These are phyloP conservation scores for Hydriomena furcata DNA, from an alignment of 2,888 invertebrate species.

Conservation along the genomic window DNA sequence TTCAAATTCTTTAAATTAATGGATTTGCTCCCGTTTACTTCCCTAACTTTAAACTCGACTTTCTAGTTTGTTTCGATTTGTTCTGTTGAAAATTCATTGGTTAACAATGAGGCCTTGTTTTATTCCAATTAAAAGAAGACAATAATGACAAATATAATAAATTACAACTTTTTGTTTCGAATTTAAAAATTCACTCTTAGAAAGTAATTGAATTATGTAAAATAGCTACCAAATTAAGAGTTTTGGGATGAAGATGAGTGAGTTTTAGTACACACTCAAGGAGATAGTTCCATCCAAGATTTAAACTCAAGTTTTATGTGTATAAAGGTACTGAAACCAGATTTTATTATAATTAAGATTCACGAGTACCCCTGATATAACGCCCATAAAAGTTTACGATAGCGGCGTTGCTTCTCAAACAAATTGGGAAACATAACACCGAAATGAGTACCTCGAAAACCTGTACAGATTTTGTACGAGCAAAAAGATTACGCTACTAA, in stretches of 20 bases:
- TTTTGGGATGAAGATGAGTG: constrained; percentile 25
- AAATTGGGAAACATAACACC: constrained; percentile 41
- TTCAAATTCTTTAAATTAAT: constrained; percentile 76
- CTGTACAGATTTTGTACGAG: constrained; percentile 34
- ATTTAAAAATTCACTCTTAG: constrained; percentile 2
- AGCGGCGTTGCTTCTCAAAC: constrained; percentile 37
- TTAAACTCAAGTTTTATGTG: constrained; percentile 41
- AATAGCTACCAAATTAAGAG: constrained; percentile 26
- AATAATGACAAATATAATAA: constrained; percentile 20
- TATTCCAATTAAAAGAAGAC: constrained; percentile 20
- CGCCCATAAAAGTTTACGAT: constrained; percentile 43
- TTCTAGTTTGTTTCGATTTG: constrained; percentile 76
- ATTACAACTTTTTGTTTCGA: constrained; percentile 11
- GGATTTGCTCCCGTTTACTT: constrained; percentile 58
- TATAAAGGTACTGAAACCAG: constrained; percentile 41
- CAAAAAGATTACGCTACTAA: constrained; percentile 26
- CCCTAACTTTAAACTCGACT: constrained; percentile 68
- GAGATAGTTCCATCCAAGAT: constrained; percentile 37
- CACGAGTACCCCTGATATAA: constrained; percentile 42
- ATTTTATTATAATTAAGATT: constrained; percentile 45
- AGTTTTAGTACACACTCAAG: constrained; percentile 35
- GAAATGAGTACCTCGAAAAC: constrained; percentile 36
- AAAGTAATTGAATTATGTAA: constrained; percentile 18
- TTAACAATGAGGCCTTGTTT: constrained; percentile 51
- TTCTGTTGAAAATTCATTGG: constrained; percentile 70